These are phyloP conservation scores for Spilosoma lubricipeda DNA, from an alignment of 2,888 invertebrate genomes.

Conservation along the genomic window DNA sequence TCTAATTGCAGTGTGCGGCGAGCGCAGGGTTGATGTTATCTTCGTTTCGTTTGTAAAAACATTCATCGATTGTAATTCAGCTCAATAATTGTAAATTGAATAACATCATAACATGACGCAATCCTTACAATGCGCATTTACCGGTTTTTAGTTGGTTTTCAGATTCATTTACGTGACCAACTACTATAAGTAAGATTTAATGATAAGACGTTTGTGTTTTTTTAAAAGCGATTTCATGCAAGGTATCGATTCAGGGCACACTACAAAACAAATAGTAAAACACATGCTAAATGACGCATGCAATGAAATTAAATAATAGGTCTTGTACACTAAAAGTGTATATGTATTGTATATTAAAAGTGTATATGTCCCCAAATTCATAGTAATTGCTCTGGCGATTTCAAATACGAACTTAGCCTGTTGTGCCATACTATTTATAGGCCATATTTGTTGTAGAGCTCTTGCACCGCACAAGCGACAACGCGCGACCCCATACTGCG, in stretches of 20 bases:
- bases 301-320: too few relatives aligned
- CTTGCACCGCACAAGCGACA: too few relatives aligned
- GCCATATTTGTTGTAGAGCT: too few relatives aligned
- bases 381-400: not conserved
- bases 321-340: too few relatives aligned
- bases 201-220: not conserved
- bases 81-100: slow-evolving; percentile 1
- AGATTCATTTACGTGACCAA: not conserved
- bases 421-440: too few relatives aligned
- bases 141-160: not conserved
- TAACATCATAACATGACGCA: not conserved
- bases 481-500: too few relatives aligned
- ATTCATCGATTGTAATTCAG: slow-evolving; percentile 45
- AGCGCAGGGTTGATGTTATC: slow-evolving; percentile 64
- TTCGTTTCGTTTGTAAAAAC: slow-evolving; percentile 65
- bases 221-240: not conserved
- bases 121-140: not conserved
- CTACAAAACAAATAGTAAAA: not conserved
- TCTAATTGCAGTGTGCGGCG: slow-evolving; percentile 58
- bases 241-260: not conserved
- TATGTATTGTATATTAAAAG: too few relatives aligned
- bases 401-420: not conserved
- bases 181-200: not conserved
- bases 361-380: too few relatives aligned
- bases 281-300: not conserved